Conservation (phyloP, 1,140 invertebrate genomes). For the Drosophila carrolli region DNA sequence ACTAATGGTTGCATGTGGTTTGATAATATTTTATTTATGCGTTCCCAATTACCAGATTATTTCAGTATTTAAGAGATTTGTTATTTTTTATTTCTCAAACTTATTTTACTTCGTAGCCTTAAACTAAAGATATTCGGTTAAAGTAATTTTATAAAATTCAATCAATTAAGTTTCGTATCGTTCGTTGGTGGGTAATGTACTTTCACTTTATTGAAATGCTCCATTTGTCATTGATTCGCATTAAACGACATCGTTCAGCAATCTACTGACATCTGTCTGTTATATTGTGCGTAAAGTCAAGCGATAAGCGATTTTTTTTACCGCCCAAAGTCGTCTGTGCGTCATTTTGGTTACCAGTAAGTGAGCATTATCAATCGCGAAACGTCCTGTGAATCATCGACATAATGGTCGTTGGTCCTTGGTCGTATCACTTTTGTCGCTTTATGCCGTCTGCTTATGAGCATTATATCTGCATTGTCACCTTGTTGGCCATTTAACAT, state of each 20-base stretch:
- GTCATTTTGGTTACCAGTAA: slow-evolving; percentile 59
- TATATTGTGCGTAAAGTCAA: slow-evolving; percentile 71
- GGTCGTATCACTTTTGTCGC: slow-evolving; percentile 50
- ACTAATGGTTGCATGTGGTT: no score
- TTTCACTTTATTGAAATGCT: background rate
- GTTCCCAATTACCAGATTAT: no score
- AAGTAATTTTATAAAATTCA: no score
- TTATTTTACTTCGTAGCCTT: no score
- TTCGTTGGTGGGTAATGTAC: background rate
- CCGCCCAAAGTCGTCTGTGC: slow-evolving; percentile 7
- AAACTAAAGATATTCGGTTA: no score
- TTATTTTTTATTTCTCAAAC: no score
- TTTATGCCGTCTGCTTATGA: slow-evolving; percentile 62
- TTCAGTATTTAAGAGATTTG: background rate
- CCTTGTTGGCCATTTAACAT: slow-evolving; percentile 78
- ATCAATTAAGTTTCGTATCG: background rate
- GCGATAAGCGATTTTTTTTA: slow-evolving; percentile 63
- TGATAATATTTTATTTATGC: no score
- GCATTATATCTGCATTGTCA: slow-evolving; percentile 81
- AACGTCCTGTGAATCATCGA: slow-evolving; percentile 51
- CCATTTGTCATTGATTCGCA: slow-evolving; percentile 17
- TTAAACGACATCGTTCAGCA: slow-evolving; percentile 47
- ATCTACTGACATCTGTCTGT: slow-evolving; percentile 52
- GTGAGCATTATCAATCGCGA: slow-evolving; percentile 73
- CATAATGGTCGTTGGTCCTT: slow-evolving; percentile 33